Evolutionary conservation across 2,113 vertebrate genomes (phyloP), one percentile per base, ranked within the genome.

Genomic region (Hemichromis elongatus): DNA sequence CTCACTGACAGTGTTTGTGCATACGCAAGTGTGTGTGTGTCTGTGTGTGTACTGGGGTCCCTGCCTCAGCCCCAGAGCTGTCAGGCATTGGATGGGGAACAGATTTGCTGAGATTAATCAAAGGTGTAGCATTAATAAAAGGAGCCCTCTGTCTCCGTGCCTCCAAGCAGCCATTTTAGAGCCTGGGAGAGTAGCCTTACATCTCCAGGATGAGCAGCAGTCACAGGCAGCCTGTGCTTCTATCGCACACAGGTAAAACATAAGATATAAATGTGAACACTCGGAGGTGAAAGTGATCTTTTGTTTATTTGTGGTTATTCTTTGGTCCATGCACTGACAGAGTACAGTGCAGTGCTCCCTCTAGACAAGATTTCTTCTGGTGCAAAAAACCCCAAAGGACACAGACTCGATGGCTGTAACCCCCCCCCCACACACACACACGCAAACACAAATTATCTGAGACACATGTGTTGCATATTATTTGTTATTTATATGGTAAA

Each of bases 31-130:
- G 86, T 26, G 82, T 79, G 52, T 81, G 35, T 45, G 61, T 53
- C n/a, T 77, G 42, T 79, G 45, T 85, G 87, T 87, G 86, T 81
- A n/a, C 54, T 83, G 73, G 73, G 86, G 86, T 91, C 88, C 88
- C 83, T 89, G 82, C 90, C 68, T 90, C 77, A 81, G 90, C 90
- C 90, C 86, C 86, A 84, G 84, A 91, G 91, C 94, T 95, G 96
- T 95, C 94, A 93, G 84, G 85, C 85, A 86, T 50, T 89, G 92
- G 94, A 96, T 94, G 92, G 90, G 93, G 95, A 95, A 92, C 95
- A 96, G 95, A 95, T 95, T 94, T 94, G 87, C 93, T 90, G 88
- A 95, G 95, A 96, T 96, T 95, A 97, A 96, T 96, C 94, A 95
- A 95, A 95, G 93, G 93, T 94, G 90, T 88, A 92, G 90, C 85